These are phyloP conservation scores for Zonotrichia albicollis DNA, from an alignment of 2,797 vertebrate species.

Conservation along the genomic window DNA sequence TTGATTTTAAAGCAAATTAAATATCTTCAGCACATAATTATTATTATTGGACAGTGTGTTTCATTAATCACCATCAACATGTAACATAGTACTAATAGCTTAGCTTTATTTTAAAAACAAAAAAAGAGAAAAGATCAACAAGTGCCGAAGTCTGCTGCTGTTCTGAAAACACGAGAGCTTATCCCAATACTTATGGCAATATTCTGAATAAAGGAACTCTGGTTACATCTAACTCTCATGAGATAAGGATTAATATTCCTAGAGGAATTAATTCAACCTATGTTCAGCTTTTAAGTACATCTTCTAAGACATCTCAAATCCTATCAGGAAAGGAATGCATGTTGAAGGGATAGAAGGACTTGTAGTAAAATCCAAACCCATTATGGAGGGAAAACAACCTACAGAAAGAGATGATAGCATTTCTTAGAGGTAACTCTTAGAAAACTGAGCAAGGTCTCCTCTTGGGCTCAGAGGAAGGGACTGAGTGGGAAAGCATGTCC, in stretches of 20 bases:
- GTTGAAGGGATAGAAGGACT: not conserved
- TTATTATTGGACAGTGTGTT: not conserved
- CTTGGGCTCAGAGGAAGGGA: not conserved
- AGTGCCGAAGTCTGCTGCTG: not conserved
- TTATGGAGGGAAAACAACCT: not conserved
- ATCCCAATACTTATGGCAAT: not conserved
- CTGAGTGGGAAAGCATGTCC: not conserved
- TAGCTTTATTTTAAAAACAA: not conserved
- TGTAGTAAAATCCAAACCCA: not conserved
- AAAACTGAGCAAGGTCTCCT: not conserved
- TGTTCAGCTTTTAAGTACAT: not conserved
- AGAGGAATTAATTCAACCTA: not conserved
- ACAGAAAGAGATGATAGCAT: not conserved
- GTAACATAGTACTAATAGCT: not conserved
- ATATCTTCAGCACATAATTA: not conserved
- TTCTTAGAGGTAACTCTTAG: not conserved
- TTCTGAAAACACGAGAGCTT: not conserved
- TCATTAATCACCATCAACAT: not conserved
- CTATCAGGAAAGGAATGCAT: not conserved
- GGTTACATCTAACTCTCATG: not conserved
- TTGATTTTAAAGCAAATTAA: constrained; percentile 39
- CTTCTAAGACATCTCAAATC: not conserved
- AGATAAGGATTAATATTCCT: not conserved
- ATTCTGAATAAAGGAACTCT: not conserved
- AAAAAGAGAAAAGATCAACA: not conserved